Evolutionary conservation across 1,140 invertebrate species (phyloP).

Genomic region (Temnothorax nylanderi): DNA sequence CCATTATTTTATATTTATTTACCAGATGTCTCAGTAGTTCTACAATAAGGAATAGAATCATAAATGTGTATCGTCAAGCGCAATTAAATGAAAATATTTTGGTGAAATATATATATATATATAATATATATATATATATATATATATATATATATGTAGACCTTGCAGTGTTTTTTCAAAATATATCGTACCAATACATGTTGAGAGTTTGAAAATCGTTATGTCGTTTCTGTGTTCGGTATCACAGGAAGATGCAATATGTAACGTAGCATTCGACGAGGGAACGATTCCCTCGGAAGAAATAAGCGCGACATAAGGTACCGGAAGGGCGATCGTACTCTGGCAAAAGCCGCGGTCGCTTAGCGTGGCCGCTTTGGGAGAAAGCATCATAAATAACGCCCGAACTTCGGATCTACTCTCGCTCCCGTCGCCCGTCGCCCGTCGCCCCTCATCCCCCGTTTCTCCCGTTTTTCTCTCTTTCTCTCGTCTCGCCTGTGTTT

Average conservation of each 20-base stretch:
- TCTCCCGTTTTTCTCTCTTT: conserved; percentile 62
- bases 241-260: conserved; percentile 16
- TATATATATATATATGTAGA: too few species aligned
- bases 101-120: too few species aligned
- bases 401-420: conserved; percentile 76
- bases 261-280: conserved; percentile 44
- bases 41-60: neutral
- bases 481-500: conserved; percentile 69
- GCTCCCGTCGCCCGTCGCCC: conserved; percentile 26
- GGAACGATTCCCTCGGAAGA: conserved; percentile 56
- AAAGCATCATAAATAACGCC: conserved; percentile 83
- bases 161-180: too few species aligned
- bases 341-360: conserved; percentile 71
- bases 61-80: neutral
- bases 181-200: neutral
- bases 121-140: too few species aligned
- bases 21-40: neutral
- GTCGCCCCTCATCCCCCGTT: neutral
- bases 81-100: neutral
- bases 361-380: conserved; percentile 64
- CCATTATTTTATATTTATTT: neutral
- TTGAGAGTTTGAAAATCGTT: neutral
- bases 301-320: conserved; percentile 58
- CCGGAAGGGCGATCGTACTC: conserved; percentile 70
- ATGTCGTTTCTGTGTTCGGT: neutral